Percentiles rank a stretch among this genome's conserved stretches.
These are phyloP conservation scores for Smithornis capensis DNA, from an alignment of 2,113 vertebrate species.

Conservation along the genomic window DNA sequence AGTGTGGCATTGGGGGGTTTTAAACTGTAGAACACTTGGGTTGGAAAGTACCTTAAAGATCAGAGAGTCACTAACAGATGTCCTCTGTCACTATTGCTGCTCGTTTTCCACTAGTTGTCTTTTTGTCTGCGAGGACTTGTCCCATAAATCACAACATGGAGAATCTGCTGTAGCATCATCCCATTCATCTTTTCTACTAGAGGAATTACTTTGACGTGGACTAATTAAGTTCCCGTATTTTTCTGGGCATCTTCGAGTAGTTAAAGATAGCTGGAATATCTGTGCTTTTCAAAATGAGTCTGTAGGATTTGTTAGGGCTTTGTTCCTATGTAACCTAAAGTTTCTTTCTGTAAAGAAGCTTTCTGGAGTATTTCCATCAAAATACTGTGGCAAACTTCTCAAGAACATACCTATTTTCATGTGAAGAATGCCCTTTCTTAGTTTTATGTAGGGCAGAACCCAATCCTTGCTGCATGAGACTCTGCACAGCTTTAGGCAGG, in stretches of 20 bases:
- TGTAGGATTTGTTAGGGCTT: neutral
- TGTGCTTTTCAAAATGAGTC: constrained; percentile 8
- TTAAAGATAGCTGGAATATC: neutral
- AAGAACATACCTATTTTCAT: neutral
- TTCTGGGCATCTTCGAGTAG: neutral
- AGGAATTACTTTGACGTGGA: constrained; percentile 40
- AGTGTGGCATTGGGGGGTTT: neutral
- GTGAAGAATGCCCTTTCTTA: neutral
- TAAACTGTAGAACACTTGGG: neutral
- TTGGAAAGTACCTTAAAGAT: neutral
- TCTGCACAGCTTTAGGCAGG: neutral
- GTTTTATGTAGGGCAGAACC: neutral
- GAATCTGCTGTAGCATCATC: neutral
- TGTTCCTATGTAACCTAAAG: neutral
- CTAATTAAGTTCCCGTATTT: constrained; percentile 40
- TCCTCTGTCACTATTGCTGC: neutral
- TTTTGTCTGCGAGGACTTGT: neutral
- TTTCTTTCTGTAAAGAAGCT: neutral
- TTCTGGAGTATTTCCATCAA: neutral
- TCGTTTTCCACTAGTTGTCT: neutral
- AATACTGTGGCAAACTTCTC: neutral
- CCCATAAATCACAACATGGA: neutral
- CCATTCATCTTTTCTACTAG: neutral
- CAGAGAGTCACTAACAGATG: neutral
- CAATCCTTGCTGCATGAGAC: neutral